Evolutionary conservation across 2,113 vertebrate species (phyloP), one percentile per base, ranked within the genome.

Genomic region (Chinchilla lanigera): DNA sequence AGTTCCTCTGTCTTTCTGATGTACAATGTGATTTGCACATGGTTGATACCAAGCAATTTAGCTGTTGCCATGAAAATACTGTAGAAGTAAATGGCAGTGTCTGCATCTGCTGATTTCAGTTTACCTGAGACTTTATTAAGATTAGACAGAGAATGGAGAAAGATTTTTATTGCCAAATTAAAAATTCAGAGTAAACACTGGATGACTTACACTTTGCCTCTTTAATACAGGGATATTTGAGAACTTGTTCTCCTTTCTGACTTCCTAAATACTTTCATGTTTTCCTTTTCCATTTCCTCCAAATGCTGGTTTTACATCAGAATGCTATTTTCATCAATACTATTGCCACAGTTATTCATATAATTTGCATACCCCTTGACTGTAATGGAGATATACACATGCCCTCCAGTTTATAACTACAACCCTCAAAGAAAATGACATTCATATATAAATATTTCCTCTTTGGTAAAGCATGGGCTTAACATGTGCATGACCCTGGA

Each of bases 391-490:
- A 33, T 28, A 12, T 35, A 2, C 1, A 1, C 11, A 11, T 56
- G 82, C 10, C 38, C 30, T 81, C 86, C 26, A 19, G 8, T 80
- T 65, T 24, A 50, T 41, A 90, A 1, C 8, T 67, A 24, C 3
- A 35, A 10, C 17, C 38, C 47, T 54, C 14, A 60, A 47, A 26
- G 22, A 67, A 35, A 67, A 52, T 58, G 35, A 41, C 56, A 44
- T 8, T 1, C 1, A 7, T 30, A 5, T 7, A 4, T 12, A 26
- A 1, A 26, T 2, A 50, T 2, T 19, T 56, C 12, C 11, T 84
- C 41, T 60, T 47, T 50, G 7, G 26, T 77, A 44, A 22, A 77
- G 2, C 14, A 17, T 50, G 26, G 26, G 26, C 2, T 77, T 77
- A 77, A 12, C 11, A 13, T 44, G 22, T 44, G 4, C 10, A 44